Conservation (phyloP, 2,797 vertebrate genomes). For the Dendrocincla fuliginosa region DNA sequence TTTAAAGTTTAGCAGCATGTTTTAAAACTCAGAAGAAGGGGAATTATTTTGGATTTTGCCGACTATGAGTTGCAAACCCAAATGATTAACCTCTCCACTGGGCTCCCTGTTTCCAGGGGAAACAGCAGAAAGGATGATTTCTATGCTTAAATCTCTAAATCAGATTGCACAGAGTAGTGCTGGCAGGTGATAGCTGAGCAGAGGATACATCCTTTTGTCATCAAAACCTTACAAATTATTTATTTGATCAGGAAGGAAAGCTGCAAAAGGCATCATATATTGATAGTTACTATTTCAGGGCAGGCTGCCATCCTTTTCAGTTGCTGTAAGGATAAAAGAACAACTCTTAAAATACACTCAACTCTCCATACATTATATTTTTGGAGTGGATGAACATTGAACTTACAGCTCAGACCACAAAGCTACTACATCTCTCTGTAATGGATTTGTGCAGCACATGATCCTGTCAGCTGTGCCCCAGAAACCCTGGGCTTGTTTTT, state of each 20-base stretch:
- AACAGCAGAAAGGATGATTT: conserved; percentile 72
- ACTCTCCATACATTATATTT: conserved; percentile 28
- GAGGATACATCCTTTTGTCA: conserved; percentile 73
- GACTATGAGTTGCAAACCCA: conserved; percentile 74
- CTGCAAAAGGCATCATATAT: conserved; percentile 67
- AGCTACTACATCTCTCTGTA: conserved; percentile 52
- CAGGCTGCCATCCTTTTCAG: conserved; percentile 49
- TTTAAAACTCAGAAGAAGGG: conserved; percentile 45
- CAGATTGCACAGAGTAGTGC: conserved; percentile 64
- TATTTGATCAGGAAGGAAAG: conserved; percentile 74
- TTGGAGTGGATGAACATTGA: conserved; percentile 40
- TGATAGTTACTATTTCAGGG: conserved; percentile 62
- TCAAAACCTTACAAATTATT: conserved; percentile 79
- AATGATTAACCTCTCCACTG: conserved; percentile 73
- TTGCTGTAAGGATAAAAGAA: conserved; percentile 63
- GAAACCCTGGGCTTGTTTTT: conserved; percentile 32
- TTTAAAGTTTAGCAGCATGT: conserved; percentile 50
- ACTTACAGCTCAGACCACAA: conserved; percentile 64
- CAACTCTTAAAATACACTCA: conserved; percentile 62
- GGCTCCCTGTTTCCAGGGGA: conserved; percentile 74
- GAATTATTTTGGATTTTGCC: conserved; percentile 67
- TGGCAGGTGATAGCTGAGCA: conserved; percentile 68
- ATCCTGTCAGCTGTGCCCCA: conserved; percentile 32
- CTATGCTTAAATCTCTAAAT: conserved; percentile 74
- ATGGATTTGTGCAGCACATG: conserved; percentile 29